Evolutionary conservation across 2,797 vertebrate genomes (phyloP), one percentile per base, ranked within the genome.

Genomic region (Diplodus puntazzo): DNA sequence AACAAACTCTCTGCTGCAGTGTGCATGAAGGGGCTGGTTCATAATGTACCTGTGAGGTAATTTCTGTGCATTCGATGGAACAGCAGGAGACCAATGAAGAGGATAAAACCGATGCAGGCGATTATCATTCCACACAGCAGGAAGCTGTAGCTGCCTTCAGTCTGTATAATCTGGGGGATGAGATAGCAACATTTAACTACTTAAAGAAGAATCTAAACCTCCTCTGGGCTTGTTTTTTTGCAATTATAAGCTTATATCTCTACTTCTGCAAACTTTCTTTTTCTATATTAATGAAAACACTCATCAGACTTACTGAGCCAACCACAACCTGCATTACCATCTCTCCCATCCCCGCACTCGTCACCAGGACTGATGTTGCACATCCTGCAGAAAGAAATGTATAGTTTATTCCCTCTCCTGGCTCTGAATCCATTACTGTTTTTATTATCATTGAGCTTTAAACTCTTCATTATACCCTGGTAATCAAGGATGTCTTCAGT

Each of bases 401-500:
- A 69, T 14, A 34, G 2, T 54, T 80, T 59, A 87, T 57, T 65
- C 58, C 18, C 52, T 66, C 8, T n/a, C 21, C 4, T 54, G 54
- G 16, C 39, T 58, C 71, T 70, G 1, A 73, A 68, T 50, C 17
- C 4, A 46, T 57, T 52, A 25, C 3, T 52, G 39, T 30, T 43
- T 20, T 43, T 46, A 46, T 77, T 39, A 59, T 54, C 3, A 68
- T 42, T 80, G 30, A 54, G 16, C n/a, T 20, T 5, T 23, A 45
- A 79, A 75, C 5, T 68, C 17, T 71, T 64, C 4, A 17, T 50
- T 11, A 21, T 92, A 99, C 98, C 98, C 87, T 87, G 91, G 89
- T 99, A 99, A 84, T 98, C 96, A 46, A 99, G 96, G 65, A 96
- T 96, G 92, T 99, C 97, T 90, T 99, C 98, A 0, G 97, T 98